Evolutionary conservation across 2,797 vertebrate species (phyloP).

Genomic region (Anguilla anguilla): DNA sequence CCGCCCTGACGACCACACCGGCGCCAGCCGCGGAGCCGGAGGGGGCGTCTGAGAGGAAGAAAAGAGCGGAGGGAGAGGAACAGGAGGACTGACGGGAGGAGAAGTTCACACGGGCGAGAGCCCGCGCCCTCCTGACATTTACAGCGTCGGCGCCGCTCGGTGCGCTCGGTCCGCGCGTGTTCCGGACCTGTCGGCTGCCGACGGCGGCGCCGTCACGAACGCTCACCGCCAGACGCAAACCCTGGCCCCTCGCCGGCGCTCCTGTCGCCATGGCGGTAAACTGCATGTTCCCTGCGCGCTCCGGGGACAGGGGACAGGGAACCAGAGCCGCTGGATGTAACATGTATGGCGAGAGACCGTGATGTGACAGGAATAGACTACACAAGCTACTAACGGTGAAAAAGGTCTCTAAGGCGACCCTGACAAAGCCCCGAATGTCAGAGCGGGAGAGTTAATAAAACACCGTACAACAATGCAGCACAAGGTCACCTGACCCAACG

Average conservation of each 20-base stretch:
- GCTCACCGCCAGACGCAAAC: neutral
- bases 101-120: neutral
- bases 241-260: neutral
- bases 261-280: neutral
- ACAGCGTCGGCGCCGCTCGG: neutral
- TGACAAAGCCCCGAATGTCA: neutral
- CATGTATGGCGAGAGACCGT: neutral
- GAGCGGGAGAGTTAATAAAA: neutral
- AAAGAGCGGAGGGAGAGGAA: neutral
- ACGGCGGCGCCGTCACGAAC: neutral
- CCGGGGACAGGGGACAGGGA: neutral
- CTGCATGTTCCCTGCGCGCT: neutral
- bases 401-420: neutral
- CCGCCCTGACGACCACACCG: neutral
- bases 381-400: neutral
- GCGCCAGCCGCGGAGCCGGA: too few relatives aligned
- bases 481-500: neutral
- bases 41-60: neutral
- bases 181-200: neutral
- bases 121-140: neutral
- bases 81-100: neutral
- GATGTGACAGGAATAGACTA: neutral
- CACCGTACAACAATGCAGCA: neutral
- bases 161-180: neutral
- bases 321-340: neutral